Evolutionary conservation across 2,888 invertebrate genomes (phyloP).

Genomic region (Lagria hirta): DNA sequence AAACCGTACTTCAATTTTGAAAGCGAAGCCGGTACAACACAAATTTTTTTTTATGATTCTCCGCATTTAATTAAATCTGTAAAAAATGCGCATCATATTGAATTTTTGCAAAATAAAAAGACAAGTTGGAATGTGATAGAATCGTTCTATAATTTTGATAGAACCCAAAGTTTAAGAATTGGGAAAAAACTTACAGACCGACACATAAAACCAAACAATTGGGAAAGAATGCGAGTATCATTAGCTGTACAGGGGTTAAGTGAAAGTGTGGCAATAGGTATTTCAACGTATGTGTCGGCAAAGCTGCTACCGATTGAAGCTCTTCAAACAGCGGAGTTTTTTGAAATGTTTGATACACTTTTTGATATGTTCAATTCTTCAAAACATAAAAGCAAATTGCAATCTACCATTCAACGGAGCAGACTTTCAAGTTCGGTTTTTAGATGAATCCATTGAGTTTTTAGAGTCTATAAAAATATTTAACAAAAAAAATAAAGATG

Average conservation of each 20-base stretch:
- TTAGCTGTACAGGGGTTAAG: background rate
- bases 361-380: constrained; percentile 4
- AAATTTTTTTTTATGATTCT: too few species aligned
- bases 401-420: background rate
- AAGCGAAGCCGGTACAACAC: too few species aligned
- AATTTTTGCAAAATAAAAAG: too few species aligned
- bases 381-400: background rate
- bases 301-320: background rate
- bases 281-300: background rate
- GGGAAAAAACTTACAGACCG: background rate
- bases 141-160: too few species aligned
- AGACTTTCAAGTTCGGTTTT: constrained; percentile 2
- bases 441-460: background rate
- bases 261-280: background rate
- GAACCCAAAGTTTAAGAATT: too few species aligned
- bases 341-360: constrained; percentile 2
- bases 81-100: too few species aligned
- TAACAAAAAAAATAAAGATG: constrained; percentile 1
- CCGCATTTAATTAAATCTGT: too few species aligned
- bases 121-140: too few species aligned
- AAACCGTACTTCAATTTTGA: too few species aligned
- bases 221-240: background rate
- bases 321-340: background rate
- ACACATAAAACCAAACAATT: background rate
- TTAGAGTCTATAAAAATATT: background rate